Base-by-base conservation (phyloP, 2,888 invertebrate species). In the Apantesis nais region DNA sequence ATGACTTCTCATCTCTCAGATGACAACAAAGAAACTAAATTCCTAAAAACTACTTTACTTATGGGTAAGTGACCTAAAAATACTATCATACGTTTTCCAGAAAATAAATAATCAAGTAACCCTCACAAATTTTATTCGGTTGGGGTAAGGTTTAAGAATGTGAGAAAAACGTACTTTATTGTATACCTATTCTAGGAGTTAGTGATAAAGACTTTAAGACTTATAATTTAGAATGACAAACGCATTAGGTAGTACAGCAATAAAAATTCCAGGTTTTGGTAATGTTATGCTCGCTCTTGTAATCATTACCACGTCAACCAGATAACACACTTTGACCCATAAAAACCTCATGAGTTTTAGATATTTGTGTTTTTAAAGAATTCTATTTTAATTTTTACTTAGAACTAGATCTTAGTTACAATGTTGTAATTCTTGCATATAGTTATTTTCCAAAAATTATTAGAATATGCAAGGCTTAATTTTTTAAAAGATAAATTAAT, bases 1-100 rank as follows among this genome's bases (percentile, higher is more conserved):
- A 44, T 62, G 61, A 69, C 64, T 66, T 34, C n/a, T 41, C 48
- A 48, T 64, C 48, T 48, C 60, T 16, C 64, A 34, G 29, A 62
- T 72, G 60, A 67, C 67, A 69, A 52, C 44, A n/a, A 65, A 63
- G 73, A 61, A 72, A 79, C 74, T 70, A 60, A 67, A 61, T 67
- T 67, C 41, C 52, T 67, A 29, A 71, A 52, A 60, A 64, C 60
- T 61, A 48, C 66, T 52, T 60, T 60, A 41, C 34, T 48, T 65
- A 65, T 61, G 34, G 44, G 60, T 25, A 64, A 48, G 48, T 68
- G 60, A 65, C 48, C 48, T 60, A 65, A 60, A 29, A 44, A 65
- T 69, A 34, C 63, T 44, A 29, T 60, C 22, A 37, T 48, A 22
- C 61, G 34, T n/a, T 61, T 65, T 52, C 22, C 29, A 39, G 48